Conservation (phyloP, 2,113 vertebrate genomes). For the Nannobrachium achirus region DNA sequence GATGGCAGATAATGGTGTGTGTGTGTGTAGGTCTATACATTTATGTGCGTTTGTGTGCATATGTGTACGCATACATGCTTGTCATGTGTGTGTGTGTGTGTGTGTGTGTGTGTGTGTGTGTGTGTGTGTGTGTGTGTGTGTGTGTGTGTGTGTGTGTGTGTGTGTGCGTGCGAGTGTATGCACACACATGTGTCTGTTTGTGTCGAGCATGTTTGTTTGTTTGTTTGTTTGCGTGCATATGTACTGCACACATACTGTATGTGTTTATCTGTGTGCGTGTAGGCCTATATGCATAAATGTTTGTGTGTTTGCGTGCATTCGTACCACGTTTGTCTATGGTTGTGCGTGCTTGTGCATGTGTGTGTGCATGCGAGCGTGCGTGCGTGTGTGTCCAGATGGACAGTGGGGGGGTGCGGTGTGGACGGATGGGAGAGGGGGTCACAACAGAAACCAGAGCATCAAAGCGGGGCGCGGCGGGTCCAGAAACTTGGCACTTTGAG, state of each 20-base stretch:
- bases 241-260: too few species aligned
- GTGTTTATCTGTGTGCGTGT: not conserved
- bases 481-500: conserved; percentile 80
- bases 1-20: conserved; percentile 1
- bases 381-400: conserved; percentile 80
- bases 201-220: not conserved
- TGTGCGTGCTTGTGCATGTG: not conserved
- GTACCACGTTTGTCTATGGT: conserved; percentile 11
- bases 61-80: conserved; percentile 17
- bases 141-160: conserved; percentile 8
- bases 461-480: conserved; percentile 77
- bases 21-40: not conserved
- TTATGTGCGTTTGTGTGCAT: not conserved
- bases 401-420: conserved; percentile 74
- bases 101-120: conserved; percentile 1
- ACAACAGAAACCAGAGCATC: conserved; percentile 88
- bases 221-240: too few species aligned
- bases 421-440: conserved; percentile 80
- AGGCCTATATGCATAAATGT: too few species aligned
- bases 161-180: not conserved
- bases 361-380: conserved; percentile 6
- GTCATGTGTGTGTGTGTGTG: not conserved
- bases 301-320: too few species aligned
- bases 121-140: conserved; percentile 28
- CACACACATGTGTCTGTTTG: too few species aligned